Conservation (phyloP, 2,888 invertebrate species). For the Leptura quadrifasciata region DNA sequence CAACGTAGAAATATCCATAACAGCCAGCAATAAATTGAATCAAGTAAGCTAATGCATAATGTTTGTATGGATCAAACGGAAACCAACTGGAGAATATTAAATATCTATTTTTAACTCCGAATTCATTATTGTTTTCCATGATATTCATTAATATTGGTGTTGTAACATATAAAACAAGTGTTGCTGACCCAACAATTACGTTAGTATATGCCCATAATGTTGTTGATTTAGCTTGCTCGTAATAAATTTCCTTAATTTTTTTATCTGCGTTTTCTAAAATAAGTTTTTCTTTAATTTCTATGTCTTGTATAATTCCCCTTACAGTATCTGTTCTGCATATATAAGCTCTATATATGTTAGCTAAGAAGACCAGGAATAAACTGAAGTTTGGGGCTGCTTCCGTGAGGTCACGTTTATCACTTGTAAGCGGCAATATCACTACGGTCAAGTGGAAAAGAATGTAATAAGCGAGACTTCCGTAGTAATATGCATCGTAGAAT, state of each 20-base stretch:
- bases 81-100: conserved; percentile 56
- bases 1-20: conserved; percentile 47
- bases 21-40: conserved; percentile 53
- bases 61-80: conserved; percentile 55
- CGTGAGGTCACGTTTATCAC: conserved; percentile 11
- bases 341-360: conserved; percentile 43
- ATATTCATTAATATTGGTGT: conserved; percentile 51
- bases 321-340: conserved; percentile 32
- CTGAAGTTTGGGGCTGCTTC: conserved; percentile 25
- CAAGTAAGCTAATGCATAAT: conserved; percentile 52
- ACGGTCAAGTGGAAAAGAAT: conserved; percentile 23
- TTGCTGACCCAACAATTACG: conserved; percentile 46
- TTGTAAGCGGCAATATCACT: conserved; percentile 28
- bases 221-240: conserved; percentile 40
- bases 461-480: conserved; percentile 32
- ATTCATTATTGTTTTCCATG: conserved; percentile 43
- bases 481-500: conserved; percentile 36
- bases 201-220: conserved; percentile 44
- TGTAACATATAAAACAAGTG: conserved; percentile 49
- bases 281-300: conserved; percentile 42
- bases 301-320: conserved; percentile 27
- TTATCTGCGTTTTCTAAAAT: conserved; percentile 49
- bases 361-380: conserved; percentile 34
- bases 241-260: conserved; percentile 52
- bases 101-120: conserved; percentile 48